phyloP scores from a whole-genome alignment of 2,797 vertebrate genomes.

The Pterois miles region DNA sequence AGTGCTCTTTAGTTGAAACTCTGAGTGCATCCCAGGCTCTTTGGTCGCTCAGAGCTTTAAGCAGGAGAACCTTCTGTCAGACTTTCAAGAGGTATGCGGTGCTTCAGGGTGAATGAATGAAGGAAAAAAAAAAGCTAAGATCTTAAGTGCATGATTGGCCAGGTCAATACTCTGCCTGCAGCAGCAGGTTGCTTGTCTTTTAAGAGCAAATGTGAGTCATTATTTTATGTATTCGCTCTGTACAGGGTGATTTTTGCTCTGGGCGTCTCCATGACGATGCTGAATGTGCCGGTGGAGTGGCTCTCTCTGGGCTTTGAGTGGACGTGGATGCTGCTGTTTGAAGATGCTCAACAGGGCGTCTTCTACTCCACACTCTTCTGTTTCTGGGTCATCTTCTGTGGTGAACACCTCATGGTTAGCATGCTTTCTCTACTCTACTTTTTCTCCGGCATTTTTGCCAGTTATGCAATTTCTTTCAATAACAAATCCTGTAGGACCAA shows the following conservation, averaged over 20 bases:
- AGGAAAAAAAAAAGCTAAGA: background rate
- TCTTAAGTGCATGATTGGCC: constrained; percentile 21
- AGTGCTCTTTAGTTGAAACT: background rate
- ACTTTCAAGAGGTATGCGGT: background rate
- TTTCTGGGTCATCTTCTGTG: constrained; percentile 96
- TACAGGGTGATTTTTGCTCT: constrained; percentile 91
- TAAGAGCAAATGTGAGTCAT: background rate
- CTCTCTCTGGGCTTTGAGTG: constrained; percentile 93
- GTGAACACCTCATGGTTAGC: constrained; percentile 94
- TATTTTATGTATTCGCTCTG: background rate
- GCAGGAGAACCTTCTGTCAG: background rate
- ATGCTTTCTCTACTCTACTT: background rate
- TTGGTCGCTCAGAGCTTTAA: background rate
- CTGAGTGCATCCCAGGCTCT: background rate
- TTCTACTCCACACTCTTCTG: constrained; percentile 93
- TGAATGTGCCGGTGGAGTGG: constrained; percentile 94
- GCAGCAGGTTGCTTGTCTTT: background rate
- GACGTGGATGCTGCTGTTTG: constrained; percentile 94
- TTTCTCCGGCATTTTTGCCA: background rate
- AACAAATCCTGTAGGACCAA: constrained; percentile 84
- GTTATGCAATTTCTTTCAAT: background rate
- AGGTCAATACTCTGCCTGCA: constrained; percentile 12
- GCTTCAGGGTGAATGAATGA: background rate
- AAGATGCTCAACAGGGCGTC: constrained; percentile 91
- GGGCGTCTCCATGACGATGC: constrained; percentile 93